A percentile compares a stretch with the other conserved stretches of the same genome.
These are phyloP conservation scores for Ditula angustiorana DNA, from an alignment of 2,888 invertebrate species.

Conservation along the genomic window DNA sequence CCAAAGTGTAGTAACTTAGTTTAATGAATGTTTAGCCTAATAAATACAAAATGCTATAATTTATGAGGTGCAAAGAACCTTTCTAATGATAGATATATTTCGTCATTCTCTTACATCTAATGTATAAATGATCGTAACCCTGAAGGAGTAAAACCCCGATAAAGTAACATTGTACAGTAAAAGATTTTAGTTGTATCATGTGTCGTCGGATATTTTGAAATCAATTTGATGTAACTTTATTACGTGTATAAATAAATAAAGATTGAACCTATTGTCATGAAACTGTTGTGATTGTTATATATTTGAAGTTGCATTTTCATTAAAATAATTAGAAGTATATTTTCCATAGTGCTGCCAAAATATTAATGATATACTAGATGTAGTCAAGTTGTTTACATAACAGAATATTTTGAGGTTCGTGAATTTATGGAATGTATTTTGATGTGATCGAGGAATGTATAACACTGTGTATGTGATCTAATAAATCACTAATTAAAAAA, in stretches of 20 bases:
- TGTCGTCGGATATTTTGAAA: conserved; percentile 64
- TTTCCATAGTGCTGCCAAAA: conserved; percentile 86
- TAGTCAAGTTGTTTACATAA: conserved; percentile 81
- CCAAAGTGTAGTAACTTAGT: conserved; percentile 51
- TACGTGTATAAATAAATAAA: conserved; percentile 59
- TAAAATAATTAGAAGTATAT: conserved; percentile 82
- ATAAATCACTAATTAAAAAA: conserved; percentile 75
- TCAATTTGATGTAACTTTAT: conserved; percentile 64
- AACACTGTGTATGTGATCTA: conserved; percentile 77
- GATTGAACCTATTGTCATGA: conserved; percentile 73
- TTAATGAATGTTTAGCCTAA: conserved; percentile 53
- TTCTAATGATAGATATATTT: conserved; percentile 59
- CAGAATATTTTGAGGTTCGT: conserved; percentile 80
- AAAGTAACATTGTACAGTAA: conserved; percentile 74
- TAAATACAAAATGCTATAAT: conserved; percentile 51
- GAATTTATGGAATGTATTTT: conserved; percentile 79
- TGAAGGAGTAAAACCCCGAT: conserved; percentile 81
- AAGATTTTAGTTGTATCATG: conserved; percentile 57
- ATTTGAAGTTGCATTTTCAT: conserved; percentile 83
- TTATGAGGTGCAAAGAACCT: conserved; percentile 65
- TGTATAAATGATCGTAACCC: conserved; percentile 65
- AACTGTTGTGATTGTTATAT: conserved; percentile 84
- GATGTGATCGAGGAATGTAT: conserved; percentile 76
- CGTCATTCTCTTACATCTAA: conserved; percentile 64
- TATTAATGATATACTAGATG: conserved; percentile 79